Base-by-base conservation (phyloP, 1,140 invertebrate species). In the Zophobas atratus region DNA sequence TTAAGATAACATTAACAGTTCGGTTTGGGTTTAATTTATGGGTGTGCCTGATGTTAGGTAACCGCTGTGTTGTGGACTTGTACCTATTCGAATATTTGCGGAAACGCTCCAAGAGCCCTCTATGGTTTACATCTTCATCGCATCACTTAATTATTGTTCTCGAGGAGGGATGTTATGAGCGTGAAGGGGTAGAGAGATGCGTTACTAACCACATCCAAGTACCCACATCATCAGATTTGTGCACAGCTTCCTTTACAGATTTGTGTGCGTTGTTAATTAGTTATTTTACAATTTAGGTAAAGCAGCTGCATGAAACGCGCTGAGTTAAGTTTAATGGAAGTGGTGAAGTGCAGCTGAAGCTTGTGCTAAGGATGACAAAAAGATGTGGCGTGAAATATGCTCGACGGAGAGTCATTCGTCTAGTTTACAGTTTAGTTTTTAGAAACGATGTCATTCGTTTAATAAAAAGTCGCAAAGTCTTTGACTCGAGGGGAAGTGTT, bases 71-170 rank as follows among this genome's bases (percentile, higher is more conserved):
- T 20, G 20, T 20, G 20, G 20, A 20, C 43, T 46, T 8, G 3
- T 46, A 8, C 43, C 43, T 46, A 46, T 46, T 46, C 3, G 43
- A 46, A 36, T 60, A 39, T 60, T 35, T 60, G 34, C 35, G 6
- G 8, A 1, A 36, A 60, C 36, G 8, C 8, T 38, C 6, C 35
- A 57, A 38, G 39, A 43, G 33, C n/a, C 6, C 49, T 4, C 20
- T 20, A 20, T 67, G 39, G 60, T 32, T 39, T 2, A 8, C 33
- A 33, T 39, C 39, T 67, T 43, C 60, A 46, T 67, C 34, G 2
- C 60, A 67, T 67, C 39, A 67, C 60, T 67, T 67, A 67, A 67
- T 67, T 67, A 67, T 67, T 38, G 60, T 67, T 20, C 60, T 67
- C 8, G 33, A 67, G 60, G 38, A 67, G 43, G 39, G 60, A 67